phyloP scores from a whole-genome alignment of 2,888 invertebrate species.

The Gonocerus acuteangulatus region DNA sequence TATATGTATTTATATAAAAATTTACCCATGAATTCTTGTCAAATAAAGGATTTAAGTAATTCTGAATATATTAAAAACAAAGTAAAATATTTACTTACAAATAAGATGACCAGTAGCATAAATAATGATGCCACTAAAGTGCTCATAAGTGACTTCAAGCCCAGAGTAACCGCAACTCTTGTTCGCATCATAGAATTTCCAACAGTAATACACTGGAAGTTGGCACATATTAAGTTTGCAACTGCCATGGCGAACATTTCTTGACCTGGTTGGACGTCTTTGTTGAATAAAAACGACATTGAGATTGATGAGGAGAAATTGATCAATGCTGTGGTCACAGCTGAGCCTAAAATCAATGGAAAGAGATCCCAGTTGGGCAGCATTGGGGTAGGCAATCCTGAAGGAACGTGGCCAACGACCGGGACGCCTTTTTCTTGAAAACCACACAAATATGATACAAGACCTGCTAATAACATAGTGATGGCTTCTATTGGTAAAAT shows the following conservation, averaged over 20 bases:
- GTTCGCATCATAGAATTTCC: conserved; percentile 36
- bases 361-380: conserved; percentile 13
- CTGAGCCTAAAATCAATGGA: conserved; percentile 4
- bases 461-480: conserved; percentile 21
- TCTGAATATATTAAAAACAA: too few species aligned
- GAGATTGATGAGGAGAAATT: conserved; percentile 30
- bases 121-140: conserved; percentile 28
- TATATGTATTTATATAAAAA: too few species aligned
- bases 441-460: conserved; percentile 28
- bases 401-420: conserved; percentile 27
- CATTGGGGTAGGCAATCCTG: conserved; percentile 9
- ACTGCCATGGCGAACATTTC: conserved; percentile 33
- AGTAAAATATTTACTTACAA: conserved; percentile 24
- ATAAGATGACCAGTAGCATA: conserved; percentile 28
- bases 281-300: conserved; percentile 32
- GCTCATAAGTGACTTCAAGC: conserved; percentile 29
- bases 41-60: too few species aligned
- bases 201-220: conserved; percentile 32
- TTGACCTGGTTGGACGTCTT: conserved; percentile 25
- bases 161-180: conserved; percentile 29
- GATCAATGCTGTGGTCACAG: conserved; percentile 27
- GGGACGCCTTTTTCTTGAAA: conserved; percentile 24
- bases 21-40: too few species aligned
- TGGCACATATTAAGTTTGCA: conserved; percentile 30
- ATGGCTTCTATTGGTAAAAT: conserved; percentile 32